These are phyloP conservation scores for Heliconius hewitsoni DNA, from an alignment of 1,140 invertebrate species.

Conservation along the genomic window DNA sequence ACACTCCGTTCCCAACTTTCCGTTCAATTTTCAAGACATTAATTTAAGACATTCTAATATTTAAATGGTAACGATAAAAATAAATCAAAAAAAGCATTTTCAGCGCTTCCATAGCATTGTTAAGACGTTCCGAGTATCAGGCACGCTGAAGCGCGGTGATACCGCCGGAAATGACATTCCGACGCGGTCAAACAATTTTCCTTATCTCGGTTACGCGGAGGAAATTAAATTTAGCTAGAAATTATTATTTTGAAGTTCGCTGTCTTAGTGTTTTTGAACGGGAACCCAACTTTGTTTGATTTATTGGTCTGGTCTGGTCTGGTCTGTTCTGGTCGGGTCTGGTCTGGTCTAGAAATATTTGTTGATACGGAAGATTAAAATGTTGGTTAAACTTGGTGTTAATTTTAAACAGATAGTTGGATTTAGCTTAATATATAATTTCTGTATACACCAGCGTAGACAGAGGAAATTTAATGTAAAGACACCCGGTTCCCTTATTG, in stretches of 20 bases:
- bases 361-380: not conserved
- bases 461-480: too few species aligned
- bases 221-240: conserved; percentile 35
- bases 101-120: conserved; percentile 10
- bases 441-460: too few species aligned
- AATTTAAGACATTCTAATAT: too few species aligned
- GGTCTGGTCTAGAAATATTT: not conserved
- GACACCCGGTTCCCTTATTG: not conserved
- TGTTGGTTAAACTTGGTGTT: not conserved
- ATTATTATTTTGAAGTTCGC: not conserved
- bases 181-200: conserved; percentile 56
- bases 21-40: too few species aligned
- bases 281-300: not conserved
- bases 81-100: not conserved
- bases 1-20: too few species aligned
- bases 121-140: conserved; percentile 37
- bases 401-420: too few species aligned
- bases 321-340: not conserved
- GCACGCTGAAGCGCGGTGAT: conserved; percentile 45
- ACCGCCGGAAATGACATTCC: conserved; percentile 55
- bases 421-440: too few species aligned
- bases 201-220: conserved; percentile 32
- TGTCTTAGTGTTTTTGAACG: not conserved
- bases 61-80: not conserved
- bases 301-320: conserved; percentile 1